A percentile compares a stretch with the other conserved stretches of the same genome.
Evolutionary conservation across 2,797 vertebrate genomes (phyloP).

Genomic region (Sebastiscus albofasciatus): DNA sequence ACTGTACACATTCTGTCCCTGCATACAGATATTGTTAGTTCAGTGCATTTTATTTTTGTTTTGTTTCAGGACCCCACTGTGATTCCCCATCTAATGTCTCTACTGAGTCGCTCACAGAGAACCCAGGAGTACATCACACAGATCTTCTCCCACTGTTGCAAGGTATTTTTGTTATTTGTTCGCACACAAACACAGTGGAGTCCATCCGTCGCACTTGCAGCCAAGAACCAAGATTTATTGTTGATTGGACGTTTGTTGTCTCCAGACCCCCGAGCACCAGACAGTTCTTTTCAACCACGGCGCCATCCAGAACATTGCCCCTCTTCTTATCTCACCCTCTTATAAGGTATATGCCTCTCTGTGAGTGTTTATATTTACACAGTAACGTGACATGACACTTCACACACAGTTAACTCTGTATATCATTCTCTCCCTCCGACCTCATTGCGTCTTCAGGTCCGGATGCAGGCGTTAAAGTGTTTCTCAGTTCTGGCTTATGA

Average conservation of each 20-base stretch:
- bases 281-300: slow-evolving; percentile 96
- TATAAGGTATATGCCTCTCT: slow-evolving; percentile 87
- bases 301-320: slow-evolving; percentile 96
- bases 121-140: slow-evolving; percentile 99
- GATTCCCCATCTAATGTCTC: slow-evolving; percentile 96
- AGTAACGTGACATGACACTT: background rate
- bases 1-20: background rate
- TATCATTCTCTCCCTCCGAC: slow-evolving; percentile 1
- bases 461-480: slow-evolving; percentile 98
- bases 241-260: slow-evolving; percentile 43
- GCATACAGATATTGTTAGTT: background rate
- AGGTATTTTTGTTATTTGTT: slow-evolving; percentile 83
- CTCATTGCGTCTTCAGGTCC: slow-evolving; percentile 83
- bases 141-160: slow-evolving; percentile 99
- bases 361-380: background rate
- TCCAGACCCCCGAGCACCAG: slow-evolving; percentile 96
- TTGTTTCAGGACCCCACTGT: slow-evolving; percentile 92
- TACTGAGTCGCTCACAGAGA: slow-evolving; percentile 93
- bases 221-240: background rate
- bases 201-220: background rate
- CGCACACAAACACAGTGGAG: slow-evolving; percentile 1
- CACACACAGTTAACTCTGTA: background rate
- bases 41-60: background rate
- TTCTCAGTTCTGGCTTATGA: slow-evolving; percentile 98
- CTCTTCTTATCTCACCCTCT: slow-evolving; percentile 91